phyloP scores from a whole-genome alignment of 2,113 vertebrate species.

The Dasyurus viverrinus region DNA sequence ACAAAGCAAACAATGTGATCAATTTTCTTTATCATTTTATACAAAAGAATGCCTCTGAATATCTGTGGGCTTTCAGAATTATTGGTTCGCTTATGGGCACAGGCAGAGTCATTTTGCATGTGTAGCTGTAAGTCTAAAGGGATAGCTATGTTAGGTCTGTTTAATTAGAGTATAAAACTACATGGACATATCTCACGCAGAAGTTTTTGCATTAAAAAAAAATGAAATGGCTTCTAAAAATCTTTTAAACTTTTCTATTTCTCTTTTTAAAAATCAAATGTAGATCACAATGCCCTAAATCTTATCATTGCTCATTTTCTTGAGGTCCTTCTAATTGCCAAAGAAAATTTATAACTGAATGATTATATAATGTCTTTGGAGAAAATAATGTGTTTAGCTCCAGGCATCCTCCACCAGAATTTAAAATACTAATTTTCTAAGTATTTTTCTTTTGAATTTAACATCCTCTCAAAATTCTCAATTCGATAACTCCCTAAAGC shows the following conservation, averaged over 20 bases:
- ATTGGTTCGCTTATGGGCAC: neutral
- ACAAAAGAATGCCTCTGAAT: neutral
- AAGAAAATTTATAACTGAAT: constrained; percentile 6
- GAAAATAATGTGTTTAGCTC: constrained; percentile 55
- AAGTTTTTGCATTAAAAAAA: constrained; percentile 37
- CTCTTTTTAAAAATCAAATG: constrained; percentile 9
- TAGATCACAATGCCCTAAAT: neutral
- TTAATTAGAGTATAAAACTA: neutral
- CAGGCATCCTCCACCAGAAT: constrained; percentile 39
- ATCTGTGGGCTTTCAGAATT: neutral
- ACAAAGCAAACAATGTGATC: constrained; percentile 25
- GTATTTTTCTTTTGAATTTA: constrained; percentile 38
- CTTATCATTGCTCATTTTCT: neutral
- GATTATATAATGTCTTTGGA: neutral
- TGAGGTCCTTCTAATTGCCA: constrained; percentile 41
- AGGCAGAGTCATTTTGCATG: neutral
- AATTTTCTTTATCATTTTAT: neutral
- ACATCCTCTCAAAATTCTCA: constrained; percentile 24
- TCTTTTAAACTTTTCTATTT: neutral
- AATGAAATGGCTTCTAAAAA: neutral
- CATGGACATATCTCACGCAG: neutral
- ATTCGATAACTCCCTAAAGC: constrained; percentile 44
- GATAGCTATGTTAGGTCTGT: neutral
- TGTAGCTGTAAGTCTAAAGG: neutral
- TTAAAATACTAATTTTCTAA: constrained; percentile 20